These are phyloP conservation scores for Vidua macroura DNA, from an alignment of 2,113 vertebrate species.

Conservation along the genomic window DNA sequence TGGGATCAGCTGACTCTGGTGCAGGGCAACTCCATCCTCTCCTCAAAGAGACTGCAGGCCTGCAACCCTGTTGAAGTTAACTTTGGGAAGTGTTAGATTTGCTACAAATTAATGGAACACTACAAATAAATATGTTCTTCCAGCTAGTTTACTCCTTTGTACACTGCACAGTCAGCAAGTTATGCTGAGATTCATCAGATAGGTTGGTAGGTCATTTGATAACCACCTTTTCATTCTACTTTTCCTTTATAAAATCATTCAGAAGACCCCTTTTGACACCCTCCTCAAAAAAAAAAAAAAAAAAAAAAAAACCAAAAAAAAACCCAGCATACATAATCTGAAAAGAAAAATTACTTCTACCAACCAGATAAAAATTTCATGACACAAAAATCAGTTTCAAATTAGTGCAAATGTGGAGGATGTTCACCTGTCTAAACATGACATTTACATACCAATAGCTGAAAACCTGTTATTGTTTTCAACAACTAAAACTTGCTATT, in stretches of 20 bases:
- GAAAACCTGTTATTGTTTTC: not conserved
- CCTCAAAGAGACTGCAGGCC: rapidly evolving
- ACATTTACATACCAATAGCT: not conserved
- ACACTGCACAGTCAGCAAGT: not conserved
- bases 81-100: not conserved
- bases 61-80: not conserved
- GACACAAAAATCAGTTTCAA: not conserved
- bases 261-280: rapidly evolving
- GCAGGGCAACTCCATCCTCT: rapidly evolving
- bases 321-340: not conserved
- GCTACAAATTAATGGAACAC: not conserved
- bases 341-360: not conserved
- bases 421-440: not conserved
- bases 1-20: not conserved
- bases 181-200: rapidly evolving
- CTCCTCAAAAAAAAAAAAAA: not conserved
- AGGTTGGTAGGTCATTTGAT: not conserved
- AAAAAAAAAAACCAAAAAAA: too few relatives aligned
- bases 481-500: not conserved
- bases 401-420: not conserved
- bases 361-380: not conserved
- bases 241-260: not conserved
- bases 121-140: not conserved
- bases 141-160: not conserved
- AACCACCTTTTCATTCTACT: not conserved